Conservation (phyloP, 30 jellyfish, hydroid and myxozoan genomes). For the Pelagia noctiluca region DNA sequence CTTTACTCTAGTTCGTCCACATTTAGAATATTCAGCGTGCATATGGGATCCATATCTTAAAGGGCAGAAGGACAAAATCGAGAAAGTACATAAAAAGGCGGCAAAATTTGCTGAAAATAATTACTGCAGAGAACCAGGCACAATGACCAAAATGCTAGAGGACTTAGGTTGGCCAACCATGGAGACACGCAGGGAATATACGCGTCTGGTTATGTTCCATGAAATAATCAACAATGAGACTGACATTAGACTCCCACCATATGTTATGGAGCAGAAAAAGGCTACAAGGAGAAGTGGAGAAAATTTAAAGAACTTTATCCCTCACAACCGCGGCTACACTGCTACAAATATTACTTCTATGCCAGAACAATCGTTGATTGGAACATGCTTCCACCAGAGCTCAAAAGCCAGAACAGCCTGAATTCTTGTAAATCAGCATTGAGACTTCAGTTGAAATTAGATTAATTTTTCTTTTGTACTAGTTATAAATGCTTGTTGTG, state of each 20-base stretch:
- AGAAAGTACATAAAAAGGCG: constrained; percentile 54
- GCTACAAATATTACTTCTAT: constrained; percentile 60
- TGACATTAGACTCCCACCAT: constrained; percentile 45
- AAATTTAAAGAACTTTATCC: constrained; percentile 55
- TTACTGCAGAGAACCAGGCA: constrained; percentile 60
- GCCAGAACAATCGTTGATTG: constrained; percentile 59
- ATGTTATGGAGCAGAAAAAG: constrained; percentile 53
- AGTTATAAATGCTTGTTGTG: too few relatives aligned
- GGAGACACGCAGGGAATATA: constrained; percentile 42
- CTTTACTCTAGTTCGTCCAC: constrained; percentile 75
- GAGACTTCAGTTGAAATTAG: constrained; percentile 49
- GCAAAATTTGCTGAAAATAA: constrained; percentile 55
- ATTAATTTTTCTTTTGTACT: not conserved
- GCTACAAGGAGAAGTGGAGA: constrained; percentile 72
- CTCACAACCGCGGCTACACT: constrained; percentile 58
- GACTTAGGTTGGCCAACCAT: constrained; percentile 64
- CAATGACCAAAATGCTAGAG: constrained; percentile 65
- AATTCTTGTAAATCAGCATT: constrained; percentile 22
- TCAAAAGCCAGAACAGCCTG: constrained; percentile 46
- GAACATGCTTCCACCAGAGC: constrained; percentile 74
- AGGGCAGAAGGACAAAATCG: constrained; percentile 64
- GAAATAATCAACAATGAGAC: constrained; percentile 42
- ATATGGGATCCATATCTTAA: constrained; percentile 68
- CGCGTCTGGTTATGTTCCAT: constrained; percentile 37
- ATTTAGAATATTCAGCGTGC: constrained; percentile 70